Base-by-base conservation (phyloP, 2,113 vertebrate species). In the Maylandia zebra region DNA sequence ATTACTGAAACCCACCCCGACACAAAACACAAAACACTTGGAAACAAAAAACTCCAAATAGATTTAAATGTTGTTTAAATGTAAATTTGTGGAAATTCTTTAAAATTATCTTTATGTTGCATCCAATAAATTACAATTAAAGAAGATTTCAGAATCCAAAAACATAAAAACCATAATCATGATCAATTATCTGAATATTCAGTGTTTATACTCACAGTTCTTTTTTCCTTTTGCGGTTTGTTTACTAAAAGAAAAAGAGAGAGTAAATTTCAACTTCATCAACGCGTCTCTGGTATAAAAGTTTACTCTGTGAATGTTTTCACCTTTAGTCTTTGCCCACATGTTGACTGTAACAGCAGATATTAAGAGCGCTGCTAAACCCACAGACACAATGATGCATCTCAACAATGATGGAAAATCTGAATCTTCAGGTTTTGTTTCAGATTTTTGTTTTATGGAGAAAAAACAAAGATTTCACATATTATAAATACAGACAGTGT, bases 221-320 rank as follows among this genome's bases (percentile, higher is more conserved):
- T 5, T 22, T 53, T 53, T 53, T 53, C 9, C 52, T n/a, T 53
- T 0, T 53, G 19, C 6, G 50, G 3, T 53, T 53, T 53, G 19
- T 53, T 53, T 53, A 22, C 19, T 53, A n/a, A 53, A 53, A 53
- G 5, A 11, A 53, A 53, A 53, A n/a, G 16, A 50, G 16, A 53
- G 5, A 22, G 52, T 53, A 53, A 53, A 53, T 6, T n/a, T 6
- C 19, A 53, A 10, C 19, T 53, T 53, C 48, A 50, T 19, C 4
- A 19, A 19, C 0, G 1, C 0, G 2, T 19, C 19, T 53, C 5
- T 11, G 19, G 52, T 52, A 52, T 2, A n/a, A 52, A n/a, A n/a
- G 8, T 52, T 52, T n/a, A 10, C 5, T 53, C 52, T 53, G n/a
- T 53, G 0, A 53, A 22, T 11, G 19, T 0, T 53, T n/a, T 53